Evolutionary conservation across 2,888 invertebrate species (phyloP).

Genomic region (Biston stratarius): DNA sequence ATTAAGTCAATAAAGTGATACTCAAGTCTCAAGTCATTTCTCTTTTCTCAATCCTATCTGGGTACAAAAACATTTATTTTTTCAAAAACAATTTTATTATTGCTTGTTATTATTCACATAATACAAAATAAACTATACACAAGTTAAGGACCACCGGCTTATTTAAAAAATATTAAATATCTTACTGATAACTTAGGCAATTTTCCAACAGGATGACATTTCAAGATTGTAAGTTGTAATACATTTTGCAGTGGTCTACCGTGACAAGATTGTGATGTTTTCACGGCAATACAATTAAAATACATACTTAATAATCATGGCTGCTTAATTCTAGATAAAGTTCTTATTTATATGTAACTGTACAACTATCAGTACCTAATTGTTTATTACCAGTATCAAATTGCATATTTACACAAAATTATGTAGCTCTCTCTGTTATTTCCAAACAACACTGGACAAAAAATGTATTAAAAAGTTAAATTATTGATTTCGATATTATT

Average conservation of each 20-base stretch:
- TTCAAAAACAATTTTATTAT: constrained; percentile 88
- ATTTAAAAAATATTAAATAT: constrained; percentile 72
- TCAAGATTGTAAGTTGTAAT: constrained; percentile 2
- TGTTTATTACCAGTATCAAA: constrained; percentile 67
- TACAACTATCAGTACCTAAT: constrained; percentile 68
- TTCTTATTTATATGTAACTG: constrained; percentile 74
- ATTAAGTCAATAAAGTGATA: constrained; percentile 64
- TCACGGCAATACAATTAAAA: constrained; percentile 57
- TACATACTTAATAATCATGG: constrained; percentile 70
- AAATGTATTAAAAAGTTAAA: neutral
- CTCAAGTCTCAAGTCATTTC: constrained; percentile 51
- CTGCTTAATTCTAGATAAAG: constrained; percentile 70
- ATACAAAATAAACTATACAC: constrained; percentile 90
- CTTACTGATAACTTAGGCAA: constrained; percentile 53
- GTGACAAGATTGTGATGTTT: constrained; percentile 73
- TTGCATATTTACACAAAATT: constrained; percentile 72
- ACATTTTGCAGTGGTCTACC: constrained; percentile 63
- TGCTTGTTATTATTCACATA: constrained; percentile 89
- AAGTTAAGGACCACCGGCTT: constrained; percentile 82
- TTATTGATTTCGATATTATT: neutral
- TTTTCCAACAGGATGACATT: constrained; percentile 51
- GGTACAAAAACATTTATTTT: constrained; percentile 32
- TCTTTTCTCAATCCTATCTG: neutral
- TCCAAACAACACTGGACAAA: constrained; percentile 9
- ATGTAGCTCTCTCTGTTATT: constrained; percentile 50